phyloP scores from a whole-genome alignment of 92 coral and sea anemone species.

The Heliopora coerulea region DNA sequence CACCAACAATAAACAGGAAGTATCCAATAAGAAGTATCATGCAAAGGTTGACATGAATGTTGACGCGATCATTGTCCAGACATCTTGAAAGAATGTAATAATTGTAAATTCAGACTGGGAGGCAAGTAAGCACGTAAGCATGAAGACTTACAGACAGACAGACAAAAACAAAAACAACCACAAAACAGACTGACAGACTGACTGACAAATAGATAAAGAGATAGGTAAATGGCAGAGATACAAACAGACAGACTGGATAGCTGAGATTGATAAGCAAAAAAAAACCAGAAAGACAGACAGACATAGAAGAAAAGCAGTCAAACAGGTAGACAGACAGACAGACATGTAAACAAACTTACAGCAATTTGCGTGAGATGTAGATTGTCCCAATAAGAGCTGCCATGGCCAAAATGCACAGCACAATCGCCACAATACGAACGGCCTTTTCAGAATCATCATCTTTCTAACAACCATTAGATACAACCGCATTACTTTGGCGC shows the following conservation, averaged over 20 bases:
- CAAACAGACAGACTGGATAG: conserved; percentile 1
- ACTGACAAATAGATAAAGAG: background rate
- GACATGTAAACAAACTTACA: conserved; percentile 8
- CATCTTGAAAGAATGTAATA: background rate
- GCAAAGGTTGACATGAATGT: conserved; percentile 28
- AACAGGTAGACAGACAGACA: background rate
- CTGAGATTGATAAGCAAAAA: too few relatives aligned
- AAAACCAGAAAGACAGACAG: background rate
- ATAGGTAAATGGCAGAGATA: background rate
- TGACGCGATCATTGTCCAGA: conserved; percentile 32
- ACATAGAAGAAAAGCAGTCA: background rate
- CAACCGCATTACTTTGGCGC: too few relatives aligned
- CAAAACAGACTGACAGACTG: background rate
- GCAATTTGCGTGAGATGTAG: conserved; percentile 6
- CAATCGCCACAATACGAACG: conserved; percentile 35
- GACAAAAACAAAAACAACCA: background rate
- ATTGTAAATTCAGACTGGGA: background rate
- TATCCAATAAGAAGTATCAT: conserved; percentile 19
- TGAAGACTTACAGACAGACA: background rate
- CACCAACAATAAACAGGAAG: conserved; percentile 30
- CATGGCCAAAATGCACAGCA: conserved; percentile 23
- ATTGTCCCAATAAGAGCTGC: conserved; percentile 30
- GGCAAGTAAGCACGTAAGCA: background rate
- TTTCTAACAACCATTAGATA: conserved; percentile 3
- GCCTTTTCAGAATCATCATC: conserved; percentile 14